Evolutionary conservation across 2,888 invertebrate genomes (phyloP), one percentile per base, ranked within the genome.

Genomic region (Nemotelus nigrinus): DNA sequence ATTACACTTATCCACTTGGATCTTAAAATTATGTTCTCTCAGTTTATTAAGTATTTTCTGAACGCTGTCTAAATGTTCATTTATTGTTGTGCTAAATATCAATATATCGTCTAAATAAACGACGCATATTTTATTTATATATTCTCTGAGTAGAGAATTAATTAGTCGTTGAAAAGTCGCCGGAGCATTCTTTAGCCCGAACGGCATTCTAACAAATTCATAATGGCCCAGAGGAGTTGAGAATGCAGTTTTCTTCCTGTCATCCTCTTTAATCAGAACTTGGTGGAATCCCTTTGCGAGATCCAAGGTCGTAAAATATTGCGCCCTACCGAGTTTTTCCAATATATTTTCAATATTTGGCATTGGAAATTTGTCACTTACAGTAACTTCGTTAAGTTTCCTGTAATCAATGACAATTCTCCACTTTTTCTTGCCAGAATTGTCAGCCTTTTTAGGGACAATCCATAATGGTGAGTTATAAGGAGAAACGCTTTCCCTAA

Each of bases 61-160:
- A 58, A 82, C 68, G 39, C 65, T 79, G 64, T 76, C 67, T 6
- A 80, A 78, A 71, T 83, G 83, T 78, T 84, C 82, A 78, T 83
- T 80, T 10, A 83, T 64, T 6, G 78, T 41, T 45, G 77, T 80
- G 39, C 55, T 55, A 48, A 72, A 77, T 10, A 72, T 77, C 6
- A 76, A 43, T 2, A 76, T 67, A 41, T 76, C 58, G 44, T 65
- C 65, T n/a, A 76, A 44, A 47, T 67, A 76, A 6, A 76, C 76
- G 4, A 67, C 55, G 44, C 82, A 82, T 45, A 76, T 78, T 6
- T 78, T 80, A 5, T 81, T 80, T 79, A 81, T 80, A 0, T 82
- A 25, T 2, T 82, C 82, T 3, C 77, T 53, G 3, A 83, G 63
- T 2, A 82, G 39, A 2, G 65, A 65, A n/a, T 60, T n/a, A 43